These are phyloP conservation scores for Lycocerus yunnanus DNA, from an alignment of 2,888 invertebrate species.

Conservation along the genomic window DNA sequence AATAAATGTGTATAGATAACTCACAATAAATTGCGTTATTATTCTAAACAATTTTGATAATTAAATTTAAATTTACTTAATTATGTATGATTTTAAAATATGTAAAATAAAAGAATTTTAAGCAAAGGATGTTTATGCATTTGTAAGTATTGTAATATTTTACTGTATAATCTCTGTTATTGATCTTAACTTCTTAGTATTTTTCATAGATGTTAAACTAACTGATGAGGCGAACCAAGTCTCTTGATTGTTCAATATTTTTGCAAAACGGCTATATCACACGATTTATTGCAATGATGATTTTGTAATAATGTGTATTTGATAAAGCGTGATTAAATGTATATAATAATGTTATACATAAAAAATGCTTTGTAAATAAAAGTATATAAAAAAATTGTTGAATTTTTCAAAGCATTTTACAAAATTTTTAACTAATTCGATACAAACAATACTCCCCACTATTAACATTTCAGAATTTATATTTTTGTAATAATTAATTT, in stretches of 20 bases:
- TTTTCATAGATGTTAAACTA: conserved; percentile 42
- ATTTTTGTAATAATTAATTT: too few relatives aligned
- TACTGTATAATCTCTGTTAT: conserved; percentile 49
- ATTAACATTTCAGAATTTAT: too few relatives aligned
- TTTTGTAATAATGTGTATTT: conserved; percentile 46
- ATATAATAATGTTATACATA: conserved; percentile 47
- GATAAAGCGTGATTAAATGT: conserved; percentile 46
- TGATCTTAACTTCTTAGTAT: conserved; percentile 27
- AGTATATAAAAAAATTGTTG: conserved; percentile 11
- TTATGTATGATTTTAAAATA: conserved; percentile 1
- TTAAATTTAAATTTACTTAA: background rate
- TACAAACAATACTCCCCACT: too few relatives aligned
- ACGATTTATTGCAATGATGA: conserved; percentile 47
- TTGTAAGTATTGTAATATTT: conserved; percentile 46
- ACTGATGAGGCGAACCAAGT: conserved; percentile 26
- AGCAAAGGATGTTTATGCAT: conserved; percentile 34
- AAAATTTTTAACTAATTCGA: background rate
- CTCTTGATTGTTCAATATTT: conserved; percentile 45
- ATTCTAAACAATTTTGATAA: conserved; percentile 3
- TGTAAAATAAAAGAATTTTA: conserved; percentile 12
- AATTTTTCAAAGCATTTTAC: background rate
- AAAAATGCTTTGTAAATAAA: conserved; percentile 46
- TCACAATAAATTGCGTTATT: conserved; percentile 2
- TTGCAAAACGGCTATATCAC: conserved; percentile 44
- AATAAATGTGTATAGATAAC: background rate